Conservation (phyloP, 2,888 invertebrate genomes). For the Microctonus aethiopoides region DNA sequence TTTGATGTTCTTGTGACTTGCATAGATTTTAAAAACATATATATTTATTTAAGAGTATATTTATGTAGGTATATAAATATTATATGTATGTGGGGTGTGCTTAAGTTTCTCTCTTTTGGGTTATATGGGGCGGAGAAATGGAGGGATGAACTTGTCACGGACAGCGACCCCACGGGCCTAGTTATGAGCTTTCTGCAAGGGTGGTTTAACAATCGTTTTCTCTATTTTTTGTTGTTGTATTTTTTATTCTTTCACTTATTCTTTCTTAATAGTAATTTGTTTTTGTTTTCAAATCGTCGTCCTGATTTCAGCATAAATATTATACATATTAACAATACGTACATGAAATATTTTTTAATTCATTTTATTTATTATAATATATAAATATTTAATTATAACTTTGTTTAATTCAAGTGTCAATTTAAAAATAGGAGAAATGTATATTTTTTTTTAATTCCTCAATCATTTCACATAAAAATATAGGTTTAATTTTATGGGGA, state of each 20-base stretch:
- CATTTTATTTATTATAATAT: no score
- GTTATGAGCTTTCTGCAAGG: constrained; percentile 58
- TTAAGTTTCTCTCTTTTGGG: constrained; percentile 24
- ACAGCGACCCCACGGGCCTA: constrained; percentile 61
- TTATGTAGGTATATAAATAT: neutral
- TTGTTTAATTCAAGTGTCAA: no score
- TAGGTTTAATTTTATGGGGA: no score
- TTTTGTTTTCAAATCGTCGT: neutral
- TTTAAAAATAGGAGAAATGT: no score
- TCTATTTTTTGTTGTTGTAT: constrained; percentile 7
- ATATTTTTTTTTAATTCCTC: neutral
- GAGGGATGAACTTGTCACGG: constrained; percentile 65
- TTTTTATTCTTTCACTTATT: neutral
- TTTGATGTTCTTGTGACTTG: neutral
- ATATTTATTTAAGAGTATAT: no score
- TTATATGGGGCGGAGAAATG: constrained; percentile 56
- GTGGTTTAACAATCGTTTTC: constrained; percentile 32
- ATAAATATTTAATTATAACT: no score
- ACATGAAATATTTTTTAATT: no score
- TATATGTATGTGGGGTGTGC: neutral
- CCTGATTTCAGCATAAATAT: no score
- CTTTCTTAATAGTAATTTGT: neutral
- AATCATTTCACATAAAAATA: no score
- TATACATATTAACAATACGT: no score
- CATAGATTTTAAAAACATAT: no score